Evolutionary conservation across 92 coral and sea anemone species (phyloP).

Genomic region (Desmophyllum pertusum): DNA sequence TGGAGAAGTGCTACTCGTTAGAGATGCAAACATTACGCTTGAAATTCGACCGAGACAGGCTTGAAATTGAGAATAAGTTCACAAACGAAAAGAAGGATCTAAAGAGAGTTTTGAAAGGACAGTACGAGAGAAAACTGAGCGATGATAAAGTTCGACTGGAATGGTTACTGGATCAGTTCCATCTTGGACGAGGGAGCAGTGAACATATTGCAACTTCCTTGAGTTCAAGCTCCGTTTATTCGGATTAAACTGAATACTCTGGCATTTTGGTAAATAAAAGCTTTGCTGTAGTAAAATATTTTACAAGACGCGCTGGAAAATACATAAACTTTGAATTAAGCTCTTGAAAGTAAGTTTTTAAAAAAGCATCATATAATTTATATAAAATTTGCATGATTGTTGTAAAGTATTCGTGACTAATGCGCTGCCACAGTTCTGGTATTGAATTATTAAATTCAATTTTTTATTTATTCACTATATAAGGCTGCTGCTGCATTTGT

Average conservation of each 20-base stretch:
- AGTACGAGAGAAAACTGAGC: constrained; percentile 77
- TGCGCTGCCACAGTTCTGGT: background rate
- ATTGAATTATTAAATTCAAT: background rate
- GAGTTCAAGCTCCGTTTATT: constrained; percentile 39
- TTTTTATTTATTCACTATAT: background rate
- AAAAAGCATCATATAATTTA: background rate
- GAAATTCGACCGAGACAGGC: constrained; percentile 87
- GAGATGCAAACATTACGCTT: constrained; percentile 91
- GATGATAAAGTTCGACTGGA: constrained; percentile 88
- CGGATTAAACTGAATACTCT: constrained; percentile 9
- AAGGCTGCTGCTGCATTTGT: background rate
- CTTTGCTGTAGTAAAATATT: background rate
- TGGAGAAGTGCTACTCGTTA: constrained; percentile 79
- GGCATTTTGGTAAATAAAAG: background rate
- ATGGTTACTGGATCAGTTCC: constrained; percentile 87
- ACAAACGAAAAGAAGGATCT: constrained; percentile 87
- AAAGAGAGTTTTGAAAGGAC: constrained; percentile 79
- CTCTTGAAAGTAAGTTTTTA: background rate
- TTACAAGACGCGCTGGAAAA: background rate
- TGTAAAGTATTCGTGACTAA: background rate
- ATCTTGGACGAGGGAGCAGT: constrained; percentile 26
- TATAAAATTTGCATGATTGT: background rate
- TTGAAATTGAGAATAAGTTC: constrained; percentile 88
- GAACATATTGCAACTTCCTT: constrained; percentile 17
- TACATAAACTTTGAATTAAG: background rate